Percentiles rank a stretch among this genome's conserved stretches.
These are phyloP conservation scores for Tenthredo livida DNA, from an alignment of 2,888 invertebrate genomes.

Conservation along the genomic window DNA sequence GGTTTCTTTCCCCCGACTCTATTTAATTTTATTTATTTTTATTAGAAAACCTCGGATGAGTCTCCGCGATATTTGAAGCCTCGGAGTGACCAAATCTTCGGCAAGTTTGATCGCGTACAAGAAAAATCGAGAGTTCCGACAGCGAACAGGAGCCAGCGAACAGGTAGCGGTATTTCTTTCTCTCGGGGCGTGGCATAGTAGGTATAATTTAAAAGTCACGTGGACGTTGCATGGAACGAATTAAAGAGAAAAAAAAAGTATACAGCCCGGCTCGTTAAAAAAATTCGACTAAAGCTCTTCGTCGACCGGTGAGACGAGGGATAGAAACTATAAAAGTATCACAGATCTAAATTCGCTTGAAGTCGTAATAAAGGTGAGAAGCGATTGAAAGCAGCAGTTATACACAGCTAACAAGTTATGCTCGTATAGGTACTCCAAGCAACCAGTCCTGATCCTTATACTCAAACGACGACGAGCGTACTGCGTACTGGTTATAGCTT, in stretches of 20 bases:
- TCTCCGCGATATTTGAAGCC: not conserved
- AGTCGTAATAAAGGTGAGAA: constrained; percentile 23
- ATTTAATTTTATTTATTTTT: not conserved
- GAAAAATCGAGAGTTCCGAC: not conserved
- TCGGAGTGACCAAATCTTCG: not conserved
- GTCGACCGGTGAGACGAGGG: not conserved
- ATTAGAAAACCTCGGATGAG: not conserved
- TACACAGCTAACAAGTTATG: constrained; percentile 12
- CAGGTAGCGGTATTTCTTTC: constrained; percentile 42
- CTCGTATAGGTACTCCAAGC: not conserved
- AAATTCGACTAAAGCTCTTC: not conserved
- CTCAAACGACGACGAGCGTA: constrained; percentile 12
- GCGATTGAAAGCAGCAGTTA: constrained; percentile 14
- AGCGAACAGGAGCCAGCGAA: constrained; percentile 34
- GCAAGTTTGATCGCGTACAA: not conserved
- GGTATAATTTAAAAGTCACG: constrained; percentile 35
- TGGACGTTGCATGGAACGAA: constrained; percentile 43
- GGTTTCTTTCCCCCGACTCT: not conserved
- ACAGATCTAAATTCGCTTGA: constrained; percentile 30
- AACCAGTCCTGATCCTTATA: not conserved
- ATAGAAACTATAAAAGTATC: constrained; percentile 12
- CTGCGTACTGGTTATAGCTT: constrained; percentile 23
- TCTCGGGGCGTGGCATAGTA: constrained; percentile 14
- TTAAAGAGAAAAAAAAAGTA: constrained; percentile 23
- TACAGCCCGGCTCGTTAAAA: constrained; percentile 38